phyloP scores from a whole-genome alignment of 2,797 vertebrate species.

The Clamator glandarius region DNA sequence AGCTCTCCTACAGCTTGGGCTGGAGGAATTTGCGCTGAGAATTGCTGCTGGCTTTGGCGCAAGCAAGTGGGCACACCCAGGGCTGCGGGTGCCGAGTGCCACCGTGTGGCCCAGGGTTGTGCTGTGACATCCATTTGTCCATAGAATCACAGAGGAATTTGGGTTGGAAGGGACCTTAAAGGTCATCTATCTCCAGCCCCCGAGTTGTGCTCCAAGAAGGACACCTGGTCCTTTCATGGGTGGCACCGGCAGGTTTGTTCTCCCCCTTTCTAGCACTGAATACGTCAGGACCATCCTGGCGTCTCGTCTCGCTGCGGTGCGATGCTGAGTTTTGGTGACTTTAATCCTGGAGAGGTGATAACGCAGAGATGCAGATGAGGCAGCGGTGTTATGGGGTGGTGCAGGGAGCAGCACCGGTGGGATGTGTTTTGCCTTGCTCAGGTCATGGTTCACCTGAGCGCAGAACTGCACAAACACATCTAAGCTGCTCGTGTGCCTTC shows the following conservation, averaged over 20 bases:
- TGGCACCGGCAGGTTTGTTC: neutral
- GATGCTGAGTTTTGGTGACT: fast-evolving
- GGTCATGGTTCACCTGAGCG: neutral
- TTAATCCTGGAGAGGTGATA: neutral
- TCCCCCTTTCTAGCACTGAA: too few relatives aligned
- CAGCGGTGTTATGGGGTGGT: neutral
- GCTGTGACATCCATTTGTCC: too few relatives aligned
- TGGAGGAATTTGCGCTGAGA: too few relatives aligned
- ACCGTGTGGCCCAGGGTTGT: too few relatives aligned
- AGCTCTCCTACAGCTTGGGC: too few relatives aligned
- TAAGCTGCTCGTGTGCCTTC: neutral
- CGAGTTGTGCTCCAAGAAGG: too few relatives aligned
- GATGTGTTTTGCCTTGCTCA: neutral
- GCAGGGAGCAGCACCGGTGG: neutral
- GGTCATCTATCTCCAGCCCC: too few relatives aligned
- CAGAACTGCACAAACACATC: neutral
- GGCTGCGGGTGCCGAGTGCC: too few relatives aligned
- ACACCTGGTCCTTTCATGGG: neutral
- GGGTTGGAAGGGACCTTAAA: too few relatives aligned
- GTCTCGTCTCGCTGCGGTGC: neutral
- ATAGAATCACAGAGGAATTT: too few relatives aligned
- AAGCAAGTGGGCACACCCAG: too few relatives aligned
- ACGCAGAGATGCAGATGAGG: neutral
- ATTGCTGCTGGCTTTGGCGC: too few relatives aligned
- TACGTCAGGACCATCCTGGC: fast-evolving